Evolutionary conservation across 2,888 invertebrate species (phyloP), one percentile per base, ranked within the genome.

Genomic region (Dioctria linearis): DNA sequence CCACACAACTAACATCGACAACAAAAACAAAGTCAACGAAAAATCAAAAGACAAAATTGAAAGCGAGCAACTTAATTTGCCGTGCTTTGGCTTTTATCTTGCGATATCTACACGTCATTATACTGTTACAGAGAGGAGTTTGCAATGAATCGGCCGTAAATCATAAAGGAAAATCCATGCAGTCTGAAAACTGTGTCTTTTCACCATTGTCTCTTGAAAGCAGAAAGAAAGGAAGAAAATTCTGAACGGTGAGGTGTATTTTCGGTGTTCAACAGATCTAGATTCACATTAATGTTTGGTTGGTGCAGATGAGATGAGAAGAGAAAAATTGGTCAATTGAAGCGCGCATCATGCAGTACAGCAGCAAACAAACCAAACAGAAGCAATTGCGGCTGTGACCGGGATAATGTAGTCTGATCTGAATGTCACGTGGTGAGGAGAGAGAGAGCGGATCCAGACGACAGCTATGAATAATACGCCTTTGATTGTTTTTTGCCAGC

Each of bases 31-130:
- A 5, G 54, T 54, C 11, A 43, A 67, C 25, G 57, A 63, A 76
- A 76, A 76, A 76, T 76, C 76, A 76, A 49, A 54, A 76, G 63
- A 63, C 49, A 76, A 76, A 76, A 76, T 76, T 76, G 63, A 63
- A 76, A 76, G 76, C 76, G 63, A 76, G 76, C 76, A 76, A 63
- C 76, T 76, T 76, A 76, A 76, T 76, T 76, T 76, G 76, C 76
- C 49, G 49, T 63, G 63, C 76, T 63, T 51, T 25, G 25, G 25
- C 76, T 76, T 63, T 76, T 76, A 76, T 76, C 63, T 49, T 13
- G 57, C 61, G 61, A 63, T 76, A 76, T 76, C 76, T 76, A 63
- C 76, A 76, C 76, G 61, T 76, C 76, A 76, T 76, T 76, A 76
- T 49, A 49, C 63, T 63, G 63, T 25, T 25, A 2, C 25, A 25